Percentiles rank a stretch among this genome's conserved stretches.
Evolutionary conservation across 2,113 vertebrate genomes (phyloP).

Genomic region (Dendrocopos noguchii): DNA sequence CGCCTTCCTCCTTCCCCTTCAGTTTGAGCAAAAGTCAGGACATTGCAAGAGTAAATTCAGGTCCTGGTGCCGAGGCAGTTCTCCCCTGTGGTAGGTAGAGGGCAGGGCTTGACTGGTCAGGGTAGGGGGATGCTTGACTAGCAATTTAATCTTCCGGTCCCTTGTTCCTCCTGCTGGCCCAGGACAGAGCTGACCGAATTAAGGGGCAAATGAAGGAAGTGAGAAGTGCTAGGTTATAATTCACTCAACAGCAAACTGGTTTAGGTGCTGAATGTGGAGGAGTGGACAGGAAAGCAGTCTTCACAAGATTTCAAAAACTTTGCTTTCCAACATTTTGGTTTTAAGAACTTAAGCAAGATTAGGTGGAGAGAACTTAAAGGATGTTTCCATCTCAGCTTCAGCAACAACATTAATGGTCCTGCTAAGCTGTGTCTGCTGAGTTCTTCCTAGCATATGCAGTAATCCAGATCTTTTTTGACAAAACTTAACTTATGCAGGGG

Average conservation of each 20-base stretch:
- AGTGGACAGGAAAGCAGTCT: background rate
- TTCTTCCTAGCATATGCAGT: background rate
- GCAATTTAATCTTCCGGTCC: background rate
- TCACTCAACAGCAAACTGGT: background rate
- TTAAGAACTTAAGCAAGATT: background rate
- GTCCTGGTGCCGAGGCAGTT: background rate
- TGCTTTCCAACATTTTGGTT: background rate
- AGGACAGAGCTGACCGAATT: background rate
- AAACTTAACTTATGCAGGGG: background rate
- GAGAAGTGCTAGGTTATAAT: background rate
- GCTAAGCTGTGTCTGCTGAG: background rate
- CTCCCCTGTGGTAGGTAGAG: constrained; percentile 27
- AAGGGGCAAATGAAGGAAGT: background rate
- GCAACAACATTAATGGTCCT: background rate
- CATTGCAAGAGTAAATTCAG: background rate
- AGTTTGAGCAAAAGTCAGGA: background rate
- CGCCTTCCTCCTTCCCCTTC: background rate
- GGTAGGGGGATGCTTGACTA: background rate
- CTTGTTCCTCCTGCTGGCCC: background rate
- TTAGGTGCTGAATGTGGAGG: background rate
- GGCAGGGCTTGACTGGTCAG: constrained; percentile 17
- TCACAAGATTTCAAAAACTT: background rate
- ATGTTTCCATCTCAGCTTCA: background rate
- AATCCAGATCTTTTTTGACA: background rate
- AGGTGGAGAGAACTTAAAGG: background rate